Conservation (phyloP, 2,888 invertebrate species). For the Drosophila macrothrix region DNA sequence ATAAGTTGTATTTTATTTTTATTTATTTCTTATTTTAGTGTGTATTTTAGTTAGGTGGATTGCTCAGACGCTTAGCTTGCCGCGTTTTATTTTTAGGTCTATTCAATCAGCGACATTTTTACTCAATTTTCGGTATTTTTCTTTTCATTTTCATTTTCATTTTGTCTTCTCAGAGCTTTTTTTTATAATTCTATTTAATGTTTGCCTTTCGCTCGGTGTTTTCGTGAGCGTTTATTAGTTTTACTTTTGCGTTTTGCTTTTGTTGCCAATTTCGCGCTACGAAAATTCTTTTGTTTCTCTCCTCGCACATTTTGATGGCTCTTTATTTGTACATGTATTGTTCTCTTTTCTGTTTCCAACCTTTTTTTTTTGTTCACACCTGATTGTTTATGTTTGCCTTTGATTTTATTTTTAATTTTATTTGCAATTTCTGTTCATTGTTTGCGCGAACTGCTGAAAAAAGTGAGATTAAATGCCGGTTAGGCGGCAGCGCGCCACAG, state of each 20-base stretch:
- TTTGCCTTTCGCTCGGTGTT: constrained; percentile 43
- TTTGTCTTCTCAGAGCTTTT: constrained; percentile 20
- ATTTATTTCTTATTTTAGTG: constrained; percentile 28
- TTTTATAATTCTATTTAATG: constrained; percentile 50
- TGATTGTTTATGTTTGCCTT: constrained; percentile 55
- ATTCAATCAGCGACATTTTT: constrained; percentile 80
- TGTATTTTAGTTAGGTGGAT: constrained; percentile 48
- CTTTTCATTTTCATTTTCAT: constrained; percentile 41
- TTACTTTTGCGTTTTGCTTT: constrained; percentile 42
- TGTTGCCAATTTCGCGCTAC: constrained; percentile 25
- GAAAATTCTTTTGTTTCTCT: constrained; percentile 24
- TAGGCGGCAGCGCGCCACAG: constrained; percentile 15
- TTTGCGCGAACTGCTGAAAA: constrained; percentile 8
- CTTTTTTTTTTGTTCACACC: constrained; percentile 42
- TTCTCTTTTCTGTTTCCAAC: constrained; percentile 6
- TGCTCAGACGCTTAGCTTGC: constrained; percentile 72
- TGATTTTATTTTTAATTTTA: constrained; percentile 30
- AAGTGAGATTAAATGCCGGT: constrained; percentile 45
- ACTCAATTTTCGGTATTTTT: constrained; percentile 41
- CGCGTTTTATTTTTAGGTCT: constrained; percentile 77
- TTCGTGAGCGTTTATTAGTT: constrained; percentile 41
- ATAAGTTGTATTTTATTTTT: constrained; percentile 21
- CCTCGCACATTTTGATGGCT: constrained; percentile 13
- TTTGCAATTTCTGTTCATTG: constrained; percentile 27
- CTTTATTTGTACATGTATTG: constrained; percentile 19